Conservation (phyloP, 2,888 invertebrate species). For the Chouioia cunea region DNA sequence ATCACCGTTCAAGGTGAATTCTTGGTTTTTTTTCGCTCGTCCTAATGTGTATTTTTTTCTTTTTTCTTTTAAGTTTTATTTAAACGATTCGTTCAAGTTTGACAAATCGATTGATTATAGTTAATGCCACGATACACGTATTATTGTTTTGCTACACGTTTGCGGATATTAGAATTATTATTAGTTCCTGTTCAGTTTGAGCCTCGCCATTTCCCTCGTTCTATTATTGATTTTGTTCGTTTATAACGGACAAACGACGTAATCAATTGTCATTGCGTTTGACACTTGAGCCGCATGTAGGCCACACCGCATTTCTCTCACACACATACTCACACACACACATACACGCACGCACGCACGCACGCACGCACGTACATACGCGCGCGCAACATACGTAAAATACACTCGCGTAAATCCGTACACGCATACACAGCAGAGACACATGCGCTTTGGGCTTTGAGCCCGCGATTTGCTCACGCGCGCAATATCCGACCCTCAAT, state of each 20-base stretch:
- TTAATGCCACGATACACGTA: conserved; percentile 58
- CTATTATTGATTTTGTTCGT: neutral
- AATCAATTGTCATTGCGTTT: conserved; percentile 17
- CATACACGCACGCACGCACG: neutral
- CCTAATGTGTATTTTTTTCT: too few relatives aligned
- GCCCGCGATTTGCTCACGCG: conserved; percentile 11
- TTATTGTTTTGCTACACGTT: conserved; percentile 58
- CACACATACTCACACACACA: neutral
- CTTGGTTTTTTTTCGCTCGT: too few relatives aligned
- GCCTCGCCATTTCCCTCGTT: neutral
- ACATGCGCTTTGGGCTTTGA: neutral
- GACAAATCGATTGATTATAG: conserved; percentile 42
- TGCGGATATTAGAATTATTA: conserved; percentile 57
- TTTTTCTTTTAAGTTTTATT: too few relatives aligned
- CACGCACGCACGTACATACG: conserved; percentile 15
- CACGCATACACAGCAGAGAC: too few relatives aligned
- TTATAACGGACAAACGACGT: conserved; percentile 1
- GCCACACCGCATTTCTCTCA: conserved; percentile 28
- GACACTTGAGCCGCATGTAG: conserved; percentile 24
- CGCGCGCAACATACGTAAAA: too few relatives aligned
- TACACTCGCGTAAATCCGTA: too few relatives aligned
- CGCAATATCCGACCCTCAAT: too few relatives aligned
- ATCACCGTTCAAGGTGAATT: too few relatives aligned
- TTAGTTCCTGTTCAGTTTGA: conserved; percentile 28
- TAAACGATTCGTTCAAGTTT: neutral